Conservation (phyloP, 2,797 vertebrate species). For the Chlorospingus semifuscus region DNA sequence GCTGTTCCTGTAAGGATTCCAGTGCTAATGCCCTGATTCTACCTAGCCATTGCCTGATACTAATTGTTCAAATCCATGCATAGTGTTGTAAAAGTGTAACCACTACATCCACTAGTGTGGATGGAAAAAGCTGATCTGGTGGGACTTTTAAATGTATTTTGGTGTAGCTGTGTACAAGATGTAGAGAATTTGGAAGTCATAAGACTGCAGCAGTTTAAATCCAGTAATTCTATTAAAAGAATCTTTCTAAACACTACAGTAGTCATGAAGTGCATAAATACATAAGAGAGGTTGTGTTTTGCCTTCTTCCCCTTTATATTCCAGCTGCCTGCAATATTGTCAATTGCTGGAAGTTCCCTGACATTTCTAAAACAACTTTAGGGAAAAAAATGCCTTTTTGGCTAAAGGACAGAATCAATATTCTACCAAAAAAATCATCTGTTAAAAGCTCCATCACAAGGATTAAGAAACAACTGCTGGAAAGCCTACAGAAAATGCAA, state of each 20-base stretch:
- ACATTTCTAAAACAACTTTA: background rate
- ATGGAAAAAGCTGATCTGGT: background rate
- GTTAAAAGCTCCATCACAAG: background rate
- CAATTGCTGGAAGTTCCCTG: background rate
- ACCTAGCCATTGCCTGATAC: background rate
- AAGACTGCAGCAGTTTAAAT: background rate
- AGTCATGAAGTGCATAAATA: background rate
- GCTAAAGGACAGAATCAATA: background rate
- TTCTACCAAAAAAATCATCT: background rate
- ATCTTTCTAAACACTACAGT: background rate
- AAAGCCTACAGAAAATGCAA: background rate
- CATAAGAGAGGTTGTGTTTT: background rate
- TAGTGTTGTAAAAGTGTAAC: background rate
- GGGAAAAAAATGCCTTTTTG: background rate
- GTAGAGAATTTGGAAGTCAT: background rate
- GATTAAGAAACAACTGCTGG: background rate
- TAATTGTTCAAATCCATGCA: background rate
- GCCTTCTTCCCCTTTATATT: background rate
- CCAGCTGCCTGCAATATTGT: background rate
- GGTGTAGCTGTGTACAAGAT: background rate
- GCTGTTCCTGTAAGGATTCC: background rate
- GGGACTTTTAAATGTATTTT: background rate
- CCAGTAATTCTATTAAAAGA: background rate
- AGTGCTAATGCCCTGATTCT: background rate
- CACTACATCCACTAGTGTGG: too few relatives aligned